Base-by-base conservation (phyloP, 2,888 invertebrate genomes). In the Poecilus cupreus region DNA sequence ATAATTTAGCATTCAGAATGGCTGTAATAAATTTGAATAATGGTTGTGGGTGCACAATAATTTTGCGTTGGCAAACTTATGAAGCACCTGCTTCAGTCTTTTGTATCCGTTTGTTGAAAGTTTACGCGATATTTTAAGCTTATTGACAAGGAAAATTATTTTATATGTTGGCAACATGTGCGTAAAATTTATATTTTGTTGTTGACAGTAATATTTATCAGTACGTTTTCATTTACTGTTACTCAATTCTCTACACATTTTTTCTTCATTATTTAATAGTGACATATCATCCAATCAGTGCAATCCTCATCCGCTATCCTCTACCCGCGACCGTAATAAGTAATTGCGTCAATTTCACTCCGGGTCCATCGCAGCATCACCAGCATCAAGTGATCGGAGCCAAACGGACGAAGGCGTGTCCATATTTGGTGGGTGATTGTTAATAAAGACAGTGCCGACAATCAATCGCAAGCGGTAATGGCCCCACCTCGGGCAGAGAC, bases 1-100 rank as follows among this genome's bases (percentile, higher is more conserved):
- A 79, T 49, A 51, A 79, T 79, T 79, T 57, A 39, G 18, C 54
- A 57, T 57, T 57, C 18, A 37, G 37, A 57, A 70, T 64, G 79
- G 37, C 46, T 26, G 68, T 51, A 70, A 79, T 79, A 79, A 78
- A 79, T 79, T 79, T 79, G 68, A 79, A 46, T 51, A 68, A 79
- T 46, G 68, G 13, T 79, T 51, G 79, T 79, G 79, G 79, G 79
- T 79, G 79, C 64, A 70, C 70, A 79, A 70, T 79, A 79, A 79
- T 79, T 79, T 79, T 79, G 79, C 26, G 43, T 64, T 24, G 16
- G 68, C 13, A 43, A 32, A 32, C 39, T 43, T 72, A n/a, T 22
- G 46, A n/a, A 68, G 43, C 72, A 72, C 72, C 72, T 72, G 72
- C 72, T 46, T 13, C 43, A 20, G 13, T 11, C 70, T 37, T 64